Base-by-base conservation (phyloP, 2,888 invertebrate species). In the Timandra comae region DNA sequence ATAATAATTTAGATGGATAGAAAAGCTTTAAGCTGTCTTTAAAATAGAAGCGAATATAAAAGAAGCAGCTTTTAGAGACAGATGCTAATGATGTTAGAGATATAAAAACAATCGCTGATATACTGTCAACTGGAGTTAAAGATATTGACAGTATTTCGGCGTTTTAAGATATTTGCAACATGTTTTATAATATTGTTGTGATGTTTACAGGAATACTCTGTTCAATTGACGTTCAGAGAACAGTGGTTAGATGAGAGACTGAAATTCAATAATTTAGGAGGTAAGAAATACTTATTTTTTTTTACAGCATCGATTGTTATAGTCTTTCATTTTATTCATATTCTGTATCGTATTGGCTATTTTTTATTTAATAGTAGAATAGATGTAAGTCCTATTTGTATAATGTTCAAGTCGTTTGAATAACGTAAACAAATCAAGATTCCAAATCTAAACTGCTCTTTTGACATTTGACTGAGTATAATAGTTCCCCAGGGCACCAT, bases 181-280 rank as follows among this genome's bases (percentile, higher is more conserved):
- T 22, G 8, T 22, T 28, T 16, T 10, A 16, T 33, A 30, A 37
- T 30, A 8, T 30, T 33, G 13, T 19, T 36, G 13, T 31, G 38
- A 41, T 56, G 49, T 73, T 90, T 89, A 61, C 90, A 96, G 96
- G 98, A 98, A 90, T 98, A 98, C 90, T 97, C 96, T 71, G 97
- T 97, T 63, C 98, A 98, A 87, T 88, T 98, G 70, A 98, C 98
- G 55, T 97, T 98, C 88, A 91, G 98, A 76, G 97, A 98, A 78
- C 96, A 98, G 85, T 98, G 98, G 98, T 85, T 94, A 69, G 98
- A 98, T 78, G 96, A 97, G 77, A 88, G 98, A 59, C 89, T 96
- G 47, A 92, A 92, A 75, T 96, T 95, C 78, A 92, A 95, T 76
- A 95, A 96, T 82, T 91, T 93, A 60, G 91, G 91, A 81, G 93